phyloP scores from a whole-genome alignment of 2,797 vertebrate species.

The Enteromius radiatus region DNA sequence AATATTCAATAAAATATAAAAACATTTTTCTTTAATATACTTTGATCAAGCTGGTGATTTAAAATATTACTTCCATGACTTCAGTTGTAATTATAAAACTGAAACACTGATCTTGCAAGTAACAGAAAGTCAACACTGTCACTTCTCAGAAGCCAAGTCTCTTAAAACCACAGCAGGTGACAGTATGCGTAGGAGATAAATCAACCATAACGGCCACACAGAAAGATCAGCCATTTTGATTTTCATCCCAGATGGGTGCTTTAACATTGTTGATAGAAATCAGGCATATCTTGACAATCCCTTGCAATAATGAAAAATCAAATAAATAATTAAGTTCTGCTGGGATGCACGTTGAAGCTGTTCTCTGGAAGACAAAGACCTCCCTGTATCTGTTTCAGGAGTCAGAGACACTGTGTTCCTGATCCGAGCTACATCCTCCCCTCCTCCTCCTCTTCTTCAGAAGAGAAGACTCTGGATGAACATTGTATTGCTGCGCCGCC shows the following conservation, averaged over 20 bases:
- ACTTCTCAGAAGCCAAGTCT: slow-evolving; percentile 54
- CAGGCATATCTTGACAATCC: neutral
- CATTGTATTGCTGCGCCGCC: slow-evolving; percentile 64
- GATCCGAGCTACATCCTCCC: slow-evolving; percentile 62
- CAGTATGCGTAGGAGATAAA: slow-evolving; percentile 5
- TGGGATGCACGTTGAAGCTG: neutral
- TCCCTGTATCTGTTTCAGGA: neutral
- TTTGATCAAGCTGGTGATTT: neutral
- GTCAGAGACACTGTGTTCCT: slow-evolving; percentile 54
- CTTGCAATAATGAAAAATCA: neutral
- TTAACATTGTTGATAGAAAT: neutral
- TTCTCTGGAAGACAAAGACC: slow-evolving; percentile 6
- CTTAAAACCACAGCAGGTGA: slow-evolving; percentile 57
- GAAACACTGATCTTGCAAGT: slow-evolving; percentile 19
- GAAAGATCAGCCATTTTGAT: slow-evolving; percentile 34
- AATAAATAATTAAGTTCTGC: neutral
- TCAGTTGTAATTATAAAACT: slow-evolving; percentile 2
- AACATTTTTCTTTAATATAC: neutral
- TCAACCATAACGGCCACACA: slow-evolving; percentile 44
- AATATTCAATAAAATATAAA: neutral
- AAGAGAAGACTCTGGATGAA: slow-evolving; percentile 66
- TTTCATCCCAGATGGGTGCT: neutral
- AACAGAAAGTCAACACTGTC: slow-evolving; percentile 25
- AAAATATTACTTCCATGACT: neutral
- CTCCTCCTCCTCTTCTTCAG: slow-evolving; percentile 45